Percentiles rank a stretch among this genome's conserved stretches.
Conservation (phyloP, 2,888 invertebrate genomes). For the Nomada goodeniana region DNA sequence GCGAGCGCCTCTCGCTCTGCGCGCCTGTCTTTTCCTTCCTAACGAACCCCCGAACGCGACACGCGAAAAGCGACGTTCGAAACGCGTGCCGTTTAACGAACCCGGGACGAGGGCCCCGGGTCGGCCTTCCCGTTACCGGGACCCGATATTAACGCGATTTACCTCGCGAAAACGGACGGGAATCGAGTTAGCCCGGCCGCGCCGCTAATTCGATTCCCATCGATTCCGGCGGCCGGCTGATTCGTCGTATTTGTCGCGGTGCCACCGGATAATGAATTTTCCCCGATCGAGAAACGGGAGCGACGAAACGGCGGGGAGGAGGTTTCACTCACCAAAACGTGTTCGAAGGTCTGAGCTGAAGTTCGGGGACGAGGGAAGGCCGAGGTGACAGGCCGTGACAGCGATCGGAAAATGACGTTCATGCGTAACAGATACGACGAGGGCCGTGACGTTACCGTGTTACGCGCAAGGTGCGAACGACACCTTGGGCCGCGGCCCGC, state of each 20-base stretch:
- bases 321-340: constrained; percentile 14
- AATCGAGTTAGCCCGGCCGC: constrained; percentile 69
- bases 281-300: neutral
- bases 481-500: constrained; percentile 64
- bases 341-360: neutral
- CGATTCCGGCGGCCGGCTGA: constrained; percentile 50
- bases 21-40: constrained; percentile 19
- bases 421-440: constrained; percentile 40
- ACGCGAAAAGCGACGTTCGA: constrained; percentile 16
- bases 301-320: neutral
- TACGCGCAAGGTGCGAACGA: constrained; percentile 72
- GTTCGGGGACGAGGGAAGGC: constrained; percentile 1
- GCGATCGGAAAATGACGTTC: constrained; percentile 28
- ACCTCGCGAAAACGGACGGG: constrained; percentile 65
- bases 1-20: too few species aligned
- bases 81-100: constrained; percentile 67
- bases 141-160: constrained; percentile 72
- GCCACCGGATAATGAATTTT: constrained; percentile 51
- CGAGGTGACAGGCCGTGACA: constrained; percentile 1
- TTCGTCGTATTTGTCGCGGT: constrained; percentile 31
- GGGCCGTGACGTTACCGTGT: constrained; percentile 65
- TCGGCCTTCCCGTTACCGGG: constrained; percentile 67
- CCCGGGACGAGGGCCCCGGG: constrained; percentile 57
- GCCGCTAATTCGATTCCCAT: constrained; percentile 65
- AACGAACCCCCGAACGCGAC: constrained; percentile 57